These are phyloP conservation scores for Apotomis betuletana DNA, from an alignment of 2,888 invertebrate genomes.

Conservation along the genomic window DNA sequence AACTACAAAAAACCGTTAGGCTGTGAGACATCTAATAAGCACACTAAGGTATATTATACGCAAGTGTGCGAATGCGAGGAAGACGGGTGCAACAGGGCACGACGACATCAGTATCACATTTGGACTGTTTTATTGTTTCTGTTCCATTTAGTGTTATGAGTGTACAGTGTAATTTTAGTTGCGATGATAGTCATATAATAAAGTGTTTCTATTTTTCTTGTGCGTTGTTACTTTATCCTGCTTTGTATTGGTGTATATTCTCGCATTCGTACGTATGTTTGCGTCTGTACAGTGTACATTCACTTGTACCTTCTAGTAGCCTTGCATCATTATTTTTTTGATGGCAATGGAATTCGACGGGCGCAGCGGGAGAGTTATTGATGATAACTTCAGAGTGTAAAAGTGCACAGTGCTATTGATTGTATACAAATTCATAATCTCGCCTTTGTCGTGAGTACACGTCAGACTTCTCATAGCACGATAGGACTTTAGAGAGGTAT, in stretches of 20 bases:
- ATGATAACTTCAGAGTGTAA: not conserved
- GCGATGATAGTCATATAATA: not conserved
- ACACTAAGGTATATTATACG: conserved; percentile 68
- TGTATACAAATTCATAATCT: too few relatives aligned
- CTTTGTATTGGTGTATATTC: not conserved
- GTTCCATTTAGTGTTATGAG: conserved; percentile 9
- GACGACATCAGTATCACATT: not conserved
- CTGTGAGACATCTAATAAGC: conserved; percentile 61
- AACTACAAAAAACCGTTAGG: conserved; percentile 56
- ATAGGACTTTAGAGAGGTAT: too few relatives aligned
- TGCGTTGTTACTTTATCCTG: not conserved
- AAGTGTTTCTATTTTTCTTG: conserved; percentile 5
- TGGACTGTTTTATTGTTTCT: conserved; percentile 6
- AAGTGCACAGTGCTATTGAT: not conserved
- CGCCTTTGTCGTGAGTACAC: too few relatives aligned
- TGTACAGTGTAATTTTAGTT: conserved; percentile 3
- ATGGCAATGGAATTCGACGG: too few relatives aligned
- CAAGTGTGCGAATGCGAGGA: conserved; percentile 66
- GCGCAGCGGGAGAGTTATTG: too few relatives aligned
- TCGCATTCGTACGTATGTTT: not conserved
- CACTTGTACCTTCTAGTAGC: too few relatives aligned
- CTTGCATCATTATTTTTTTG: too few relatives aligned
- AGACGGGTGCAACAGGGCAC: conserved; percentile 67
- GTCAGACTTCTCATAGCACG: too few relatives aligned
- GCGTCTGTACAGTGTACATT: too few relatives aligned